A percentile compares a stretch with the other conserved stretches of the same genome.
phyloP scores from a whole-genome alignment of 1,140 invertebrate species.

The Gyrodactylus salaris region DNA sequence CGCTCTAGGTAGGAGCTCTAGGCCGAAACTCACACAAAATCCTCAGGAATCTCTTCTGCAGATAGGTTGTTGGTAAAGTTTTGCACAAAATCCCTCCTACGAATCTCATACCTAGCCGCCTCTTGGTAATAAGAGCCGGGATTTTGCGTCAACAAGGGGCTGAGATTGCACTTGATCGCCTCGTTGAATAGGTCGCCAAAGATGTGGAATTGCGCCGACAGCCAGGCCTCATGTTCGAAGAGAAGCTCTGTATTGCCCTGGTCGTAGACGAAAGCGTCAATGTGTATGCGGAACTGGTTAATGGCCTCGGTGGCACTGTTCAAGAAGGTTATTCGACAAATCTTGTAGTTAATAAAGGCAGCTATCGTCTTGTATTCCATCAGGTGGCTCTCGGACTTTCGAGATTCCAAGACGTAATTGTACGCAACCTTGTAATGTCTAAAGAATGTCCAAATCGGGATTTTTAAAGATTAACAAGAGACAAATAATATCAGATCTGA shows the following conservation, averaged over 20 bases:
- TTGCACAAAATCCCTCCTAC: conserved; percentile 27
- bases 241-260: conserved; percentile 38
- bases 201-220: conserved; percentile 42
- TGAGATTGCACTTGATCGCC: conserved; percentile 49
- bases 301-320: conserved; percentile 65
- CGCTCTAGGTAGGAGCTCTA: too few species aligned
- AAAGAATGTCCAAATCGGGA: too few species aligned
- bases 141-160: conserved; percentile 65
- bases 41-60: not conserved
- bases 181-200: conserved; percentile 83
- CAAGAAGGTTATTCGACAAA: conserved; percentile 47
- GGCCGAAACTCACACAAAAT: conserved; percentile 3
- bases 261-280: conserved; percentile 45
- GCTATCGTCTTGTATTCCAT: conserved; percentile 72
- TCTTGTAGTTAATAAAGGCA: conserved; percentile 68
- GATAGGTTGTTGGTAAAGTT: not conserved
- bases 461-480: too few species aligned
- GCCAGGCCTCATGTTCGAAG: conserved; percentile 73
- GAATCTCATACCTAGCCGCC: conserved; percentile 47
- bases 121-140: conserved; percentile 79
- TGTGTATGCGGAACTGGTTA: conserved; percentile 53
- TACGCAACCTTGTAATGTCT: conserved; percentile 74
- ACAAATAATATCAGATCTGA: too few species aligned
- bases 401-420: conserved; percentile 45
- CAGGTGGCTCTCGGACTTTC: conserved; percentile 51